Conservation (phyloP, 2,113 vertebrate species). For the Ranitomeya imitator region DNA sequence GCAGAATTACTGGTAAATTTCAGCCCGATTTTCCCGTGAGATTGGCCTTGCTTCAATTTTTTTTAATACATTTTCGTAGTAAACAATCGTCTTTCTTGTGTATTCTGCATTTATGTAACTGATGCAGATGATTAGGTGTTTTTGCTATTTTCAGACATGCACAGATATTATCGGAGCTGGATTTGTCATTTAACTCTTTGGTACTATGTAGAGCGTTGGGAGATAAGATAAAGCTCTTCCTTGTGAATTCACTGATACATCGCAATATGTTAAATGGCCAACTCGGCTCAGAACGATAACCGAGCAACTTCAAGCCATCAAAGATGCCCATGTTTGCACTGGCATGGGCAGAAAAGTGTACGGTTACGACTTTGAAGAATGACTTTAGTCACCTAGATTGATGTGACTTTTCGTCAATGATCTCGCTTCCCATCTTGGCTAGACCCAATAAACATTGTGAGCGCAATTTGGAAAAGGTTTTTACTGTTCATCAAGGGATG, state of each 20-base stretch:
- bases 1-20: not conserved
- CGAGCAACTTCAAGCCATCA: not conserved
- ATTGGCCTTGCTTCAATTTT: slow-evolving; percentile 1
- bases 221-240: not conserved
- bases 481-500: slow-evolving; percentile 65
- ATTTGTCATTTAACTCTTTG: not conserved
- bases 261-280: not conserved
- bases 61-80: not conserved
- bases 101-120: not conserved
- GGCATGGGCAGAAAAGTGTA: not conserved
- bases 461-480: slow-evolving; percentile 67
- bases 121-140: not conserved
- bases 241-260: not conserved
- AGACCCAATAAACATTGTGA: slow-evolving; percentile 70
- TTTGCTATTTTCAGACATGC: not conserved
- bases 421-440: slow-evolving; percentile 57
- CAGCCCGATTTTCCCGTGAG: not conserved
- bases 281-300: not conserved
- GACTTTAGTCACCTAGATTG: not conserved
- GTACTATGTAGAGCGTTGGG: not conserved
- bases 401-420: not conserved
- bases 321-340: not conserved
- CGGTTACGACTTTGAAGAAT: not conserved
- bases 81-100: not conserved
- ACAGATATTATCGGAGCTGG: not conserved